These are phyloP conservation scores for Tetraneura akinire DNA, from an alignment of 1,140 invertebrate genomes.

Conservation along the genomic window DNA sequence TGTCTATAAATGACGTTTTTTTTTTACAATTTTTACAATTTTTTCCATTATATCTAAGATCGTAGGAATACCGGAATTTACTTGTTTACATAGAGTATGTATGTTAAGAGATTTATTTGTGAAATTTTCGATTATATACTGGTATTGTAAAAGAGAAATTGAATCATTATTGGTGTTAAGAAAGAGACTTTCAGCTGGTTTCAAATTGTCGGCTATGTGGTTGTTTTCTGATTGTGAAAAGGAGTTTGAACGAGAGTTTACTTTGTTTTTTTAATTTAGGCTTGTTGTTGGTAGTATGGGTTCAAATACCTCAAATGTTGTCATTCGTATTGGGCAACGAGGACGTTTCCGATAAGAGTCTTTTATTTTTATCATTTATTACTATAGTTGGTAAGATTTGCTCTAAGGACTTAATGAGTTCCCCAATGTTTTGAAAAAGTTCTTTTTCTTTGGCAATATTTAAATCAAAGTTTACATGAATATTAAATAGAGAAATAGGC, in stretches of 20 bases:
- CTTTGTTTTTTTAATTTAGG: neutral
- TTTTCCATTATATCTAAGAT: neutral
- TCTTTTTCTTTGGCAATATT: no score
- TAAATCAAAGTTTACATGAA: no score
- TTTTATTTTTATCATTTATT: slow-evolving; percentile 7
- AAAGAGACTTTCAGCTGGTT: slow-evolving; percentile 7
- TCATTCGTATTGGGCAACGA: neutral
- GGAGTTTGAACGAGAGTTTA: neutral
- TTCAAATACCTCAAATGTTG: neutral
- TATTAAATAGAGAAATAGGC: no score
- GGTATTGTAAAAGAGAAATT: neutral
- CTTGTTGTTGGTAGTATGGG: neutral
- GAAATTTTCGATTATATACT: slow-evolving; percentile 13
- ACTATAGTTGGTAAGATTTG: neutral
- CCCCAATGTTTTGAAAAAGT: neutral
- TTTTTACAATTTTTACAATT: no score
- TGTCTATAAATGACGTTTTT: no score
- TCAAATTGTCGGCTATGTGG: no score
- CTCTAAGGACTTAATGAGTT: neutral
- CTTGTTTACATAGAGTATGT: neutral
- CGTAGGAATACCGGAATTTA: neutral
- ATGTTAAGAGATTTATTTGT: neutral
- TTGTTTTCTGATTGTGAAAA: neutral
- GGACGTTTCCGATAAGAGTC: slow-evolving; percentile 6
- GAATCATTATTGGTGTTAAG: neutral